Conservation (phyloP, 2,888 invertebrate genomes). For the Stomorhina lunata region DNA sequence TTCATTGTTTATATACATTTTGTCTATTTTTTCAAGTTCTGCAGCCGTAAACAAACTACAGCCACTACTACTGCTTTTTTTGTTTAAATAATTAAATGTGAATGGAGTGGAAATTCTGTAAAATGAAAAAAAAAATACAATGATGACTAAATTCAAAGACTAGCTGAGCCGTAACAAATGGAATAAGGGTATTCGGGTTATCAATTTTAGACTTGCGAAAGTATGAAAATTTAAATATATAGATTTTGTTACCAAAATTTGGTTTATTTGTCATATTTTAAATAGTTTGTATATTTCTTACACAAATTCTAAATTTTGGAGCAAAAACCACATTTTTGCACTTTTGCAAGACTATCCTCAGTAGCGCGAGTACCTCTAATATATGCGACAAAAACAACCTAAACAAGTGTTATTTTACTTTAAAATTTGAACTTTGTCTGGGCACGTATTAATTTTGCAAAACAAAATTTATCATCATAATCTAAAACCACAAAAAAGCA, state of each 20-base stretch:
- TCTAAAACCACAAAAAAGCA: conserved; percentile 34
- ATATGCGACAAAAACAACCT: too few relatives aligned
- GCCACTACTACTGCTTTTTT: background rate
- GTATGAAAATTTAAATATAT: too few relatives aligned
- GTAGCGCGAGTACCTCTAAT: too few relatives aligned
- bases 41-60: conserved; percentile 3
- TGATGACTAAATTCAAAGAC: conserved; percentile 15
- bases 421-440: conserved; percentile 31
- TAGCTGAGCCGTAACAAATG: too few relatives aligned
- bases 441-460: conserved; percentile 5
- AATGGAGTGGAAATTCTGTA: conserved; percentile 3
- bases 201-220: too few relatives aligned
- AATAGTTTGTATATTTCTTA: too few relatives aligned
- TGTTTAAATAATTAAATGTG: background rate
- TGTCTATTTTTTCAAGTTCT: conserved; percentile 1
- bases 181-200: too few relatives aligned
- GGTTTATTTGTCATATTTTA: too few relatives aligned
- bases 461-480: conserved; percentile 11
- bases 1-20: background rate
- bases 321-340: too few relatives aligned
- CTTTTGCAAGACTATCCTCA: too few relatives aligned
- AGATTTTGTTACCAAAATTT: too few relatives aligned
- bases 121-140: background rate
- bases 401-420: conserved; percentile 16
- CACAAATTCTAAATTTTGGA: too few relatives aligned